A percentile compares a stretch with the other conserved stretches of the same genome.
phyloP scores from a whole-genome alignment of 2,888 invertebrate genomes.

The Fragum whitleyi region DNA sequence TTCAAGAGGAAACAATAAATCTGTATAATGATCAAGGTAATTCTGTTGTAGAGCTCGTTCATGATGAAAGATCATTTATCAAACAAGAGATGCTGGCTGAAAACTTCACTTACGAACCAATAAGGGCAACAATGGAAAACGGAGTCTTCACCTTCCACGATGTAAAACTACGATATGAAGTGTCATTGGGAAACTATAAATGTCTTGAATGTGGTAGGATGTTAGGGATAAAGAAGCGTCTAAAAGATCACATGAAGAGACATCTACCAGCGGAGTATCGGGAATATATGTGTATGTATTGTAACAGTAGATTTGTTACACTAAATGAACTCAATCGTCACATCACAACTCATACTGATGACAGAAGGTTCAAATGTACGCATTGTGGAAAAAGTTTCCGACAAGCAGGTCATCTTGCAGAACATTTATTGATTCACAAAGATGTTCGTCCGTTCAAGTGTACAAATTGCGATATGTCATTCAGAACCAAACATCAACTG shows the following conservation, averaged over 20 bases:
- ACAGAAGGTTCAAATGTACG: constrained; percentile 45
- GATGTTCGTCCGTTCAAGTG: constrained; percentile 42
- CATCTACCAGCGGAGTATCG: constrained; percentile 39
- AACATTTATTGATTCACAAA: constrained; percentile 42
- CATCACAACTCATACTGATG: constrained; percentile 43
- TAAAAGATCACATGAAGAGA: constrained; percentile 53
- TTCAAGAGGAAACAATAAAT: constrained; percentile 3
- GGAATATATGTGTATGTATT: constrained; percentile 35
- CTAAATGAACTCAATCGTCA: constrained; percentile 47
- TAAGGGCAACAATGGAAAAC: neutral
- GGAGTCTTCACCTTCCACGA: neutral
- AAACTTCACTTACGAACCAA: neutral
- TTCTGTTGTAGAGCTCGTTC: constrained; percentile 35
- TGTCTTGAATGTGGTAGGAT: constrained; percentile 23
- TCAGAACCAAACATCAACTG: constrained; percentile 44
- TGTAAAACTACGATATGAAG: neutral
- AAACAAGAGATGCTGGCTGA: constrained; percentile 37
- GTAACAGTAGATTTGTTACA: constrained; percentile 50
- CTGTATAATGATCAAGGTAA: neutral
- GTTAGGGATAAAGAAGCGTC: constrained; percentile 30
- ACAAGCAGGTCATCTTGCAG: constrained; percentile 53
- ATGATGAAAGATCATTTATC: constrained; percentile 52
- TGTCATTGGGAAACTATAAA: neutral
- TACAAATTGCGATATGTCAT: constrained; percentile 28
- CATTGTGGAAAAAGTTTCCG: constrained; percentile 53